Evolutionary conservation across 2,797 vertebrate species (phyloP).

Genomic region (Phalloptychus januarius): DNA sequence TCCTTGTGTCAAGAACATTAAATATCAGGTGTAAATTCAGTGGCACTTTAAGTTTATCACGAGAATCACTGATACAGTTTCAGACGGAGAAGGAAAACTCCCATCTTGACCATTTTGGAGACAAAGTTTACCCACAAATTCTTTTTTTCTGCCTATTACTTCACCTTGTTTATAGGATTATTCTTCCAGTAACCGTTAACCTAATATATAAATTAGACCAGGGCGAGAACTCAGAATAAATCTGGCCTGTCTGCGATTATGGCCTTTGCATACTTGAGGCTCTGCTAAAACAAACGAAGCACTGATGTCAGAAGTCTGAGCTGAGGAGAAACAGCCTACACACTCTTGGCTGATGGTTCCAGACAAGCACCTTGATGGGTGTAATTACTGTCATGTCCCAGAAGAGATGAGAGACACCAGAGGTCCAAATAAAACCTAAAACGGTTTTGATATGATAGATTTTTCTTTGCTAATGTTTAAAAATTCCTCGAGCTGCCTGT

Average conservation of each 20-base stretch:
- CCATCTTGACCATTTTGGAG: conserved; percentile 49
- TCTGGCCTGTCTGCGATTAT: conserved; percentile 86
- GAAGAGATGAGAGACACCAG: conserved; percentile 94
- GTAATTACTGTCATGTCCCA: conserved; percentile 96
- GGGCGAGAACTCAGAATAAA: conserved; percentile 77
- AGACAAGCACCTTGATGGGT: conserved; percentile 94
- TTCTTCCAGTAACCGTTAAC: conserved; percentile 83
- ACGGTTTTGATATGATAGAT: conserved; percentile 97
- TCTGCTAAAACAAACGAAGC: conserved; percentile 90
- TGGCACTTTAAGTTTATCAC: conserved; percentile 24
- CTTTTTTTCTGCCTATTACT: conserved; percentile 63
- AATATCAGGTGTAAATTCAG: conserved; percentile 26
- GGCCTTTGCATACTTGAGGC: conserved; percentile 91
- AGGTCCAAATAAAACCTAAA: conserved; percentile 97
- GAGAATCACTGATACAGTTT: conserved; percentile 54
- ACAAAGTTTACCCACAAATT: conserved; percentile 57
- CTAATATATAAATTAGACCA: conserved; percentile 83
- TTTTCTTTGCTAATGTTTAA: conserved; percentile 91
- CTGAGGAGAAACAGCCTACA: conserved; percentile 86
- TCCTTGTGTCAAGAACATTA: conserved; percentile 9
- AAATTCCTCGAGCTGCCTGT: conserved; percentile 90
- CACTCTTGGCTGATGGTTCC: conserved; percentile 84
- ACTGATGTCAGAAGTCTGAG: conserved; percentile 86
- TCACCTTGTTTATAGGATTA: conserved; percentile 84
- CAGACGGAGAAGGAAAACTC: conserved; percentile 44